Conservation (phyloP, 2,888 invertebrate genomes). For the Sarcophaga carnaria region DNA sequence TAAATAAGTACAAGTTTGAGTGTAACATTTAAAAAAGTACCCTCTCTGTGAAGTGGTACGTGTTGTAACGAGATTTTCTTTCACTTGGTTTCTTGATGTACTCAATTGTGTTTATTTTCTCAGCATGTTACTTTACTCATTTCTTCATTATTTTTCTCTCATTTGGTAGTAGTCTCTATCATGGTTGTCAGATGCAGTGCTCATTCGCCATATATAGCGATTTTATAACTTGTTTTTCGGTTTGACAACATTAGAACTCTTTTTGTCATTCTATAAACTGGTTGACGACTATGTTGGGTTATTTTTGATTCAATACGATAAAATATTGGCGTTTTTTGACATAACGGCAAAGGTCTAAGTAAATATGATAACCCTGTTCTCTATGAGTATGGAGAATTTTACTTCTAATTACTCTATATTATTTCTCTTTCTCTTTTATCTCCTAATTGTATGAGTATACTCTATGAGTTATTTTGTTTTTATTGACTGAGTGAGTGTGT, state of each 20-base stretch:
- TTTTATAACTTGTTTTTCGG: no score
- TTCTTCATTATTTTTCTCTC: no score
- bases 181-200: not conserved
- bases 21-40: not conserved
- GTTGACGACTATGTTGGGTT: no score
- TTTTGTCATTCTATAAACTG: no score
- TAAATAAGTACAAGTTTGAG: slow-evolving; percentile 9
- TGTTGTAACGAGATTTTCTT: slow-evolving; percentile 50
- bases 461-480: not conserved
- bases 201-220: no score
- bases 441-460: not conserved
- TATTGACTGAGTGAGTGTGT: slow-evolving; percentile 31
- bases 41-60: not conserved
- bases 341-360: no score
- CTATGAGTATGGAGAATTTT: not conserved
- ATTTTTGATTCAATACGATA: no score
- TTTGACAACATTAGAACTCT: no score
- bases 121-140: not conserved
- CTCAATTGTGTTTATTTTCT: no score
- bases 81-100: not conserved
- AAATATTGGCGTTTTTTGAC: no score
- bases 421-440: not conserved
- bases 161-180: not conserved
- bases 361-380: not conserved
- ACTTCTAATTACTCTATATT: no score